phyloP scores from a whole-genome alignment of 2,113 vertebrate species.

The Odocoileus hemionus region DNA sequence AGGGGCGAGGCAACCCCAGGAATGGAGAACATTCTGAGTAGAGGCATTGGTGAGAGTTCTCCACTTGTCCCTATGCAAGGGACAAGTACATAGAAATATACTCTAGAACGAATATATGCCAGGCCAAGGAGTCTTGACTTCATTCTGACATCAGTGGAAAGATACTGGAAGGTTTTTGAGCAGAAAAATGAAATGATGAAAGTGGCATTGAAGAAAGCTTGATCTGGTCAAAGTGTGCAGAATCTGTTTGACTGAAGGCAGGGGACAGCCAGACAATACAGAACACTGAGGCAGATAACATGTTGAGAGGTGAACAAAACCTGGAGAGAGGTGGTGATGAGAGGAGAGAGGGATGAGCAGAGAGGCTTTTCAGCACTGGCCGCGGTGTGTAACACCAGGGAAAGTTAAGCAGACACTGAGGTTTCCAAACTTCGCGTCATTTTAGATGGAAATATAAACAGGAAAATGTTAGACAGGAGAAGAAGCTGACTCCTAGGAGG shows the following conservation, averaged over 20 bases:
- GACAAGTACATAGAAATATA: background rate
- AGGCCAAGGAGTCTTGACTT: background rate
- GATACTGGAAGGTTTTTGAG: background rate
- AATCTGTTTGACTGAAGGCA: background rate
- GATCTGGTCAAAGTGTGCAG: background rate
- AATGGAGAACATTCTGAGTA: accelerated
- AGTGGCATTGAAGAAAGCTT: background rate
- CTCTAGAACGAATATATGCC: background rate
- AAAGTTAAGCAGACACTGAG: background rate
- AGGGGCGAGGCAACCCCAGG: accelerated
- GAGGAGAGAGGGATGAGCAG: background rate
- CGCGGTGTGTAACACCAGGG: background rate
- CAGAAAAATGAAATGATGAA: background rate
- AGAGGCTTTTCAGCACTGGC: background rate
- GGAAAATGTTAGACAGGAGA: background rate
- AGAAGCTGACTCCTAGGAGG: background rate
- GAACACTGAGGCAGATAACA: background rate
- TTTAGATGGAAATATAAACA: background rate
- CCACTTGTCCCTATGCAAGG: background rate
- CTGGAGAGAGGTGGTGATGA: background rate
- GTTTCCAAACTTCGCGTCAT: background rate
- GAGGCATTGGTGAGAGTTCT: background rate
- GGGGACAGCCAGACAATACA: background rate
- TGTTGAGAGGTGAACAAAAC: background rate
- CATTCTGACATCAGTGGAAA: background rate